These are phyloP conservation scores for Gobius niger DNA, from an alignment of 2,113 vertebrate genomes.

Conservation along the genomic window DNA sequence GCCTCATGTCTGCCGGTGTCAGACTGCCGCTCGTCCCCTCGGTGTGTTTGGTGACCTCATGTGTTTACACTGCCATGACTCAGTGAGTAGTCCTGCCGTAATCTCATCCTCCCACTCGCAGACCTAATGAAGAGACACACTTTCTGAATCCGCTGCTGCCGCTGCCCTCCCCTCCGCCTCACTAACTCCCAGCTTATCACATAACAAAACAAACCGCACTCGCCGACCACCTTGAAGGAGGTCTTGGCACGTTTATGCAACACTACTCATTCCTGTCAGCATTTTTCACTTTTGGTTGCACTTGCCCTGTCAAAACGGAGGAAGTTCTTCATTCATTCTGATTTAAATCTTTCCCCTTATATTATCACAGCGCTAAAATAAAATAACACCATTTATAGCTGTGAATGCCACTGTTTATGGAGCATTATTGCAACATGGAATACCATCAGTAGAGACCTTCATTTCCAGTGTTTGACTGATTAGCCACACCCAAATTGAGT, in stretches of 20 bases:
- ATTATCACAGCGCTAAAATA: background rate
- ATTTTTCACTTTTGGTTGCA: constrained; percentile 21
- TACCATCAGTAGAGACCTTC: background rate
- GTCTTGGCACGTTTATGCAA: constrained; percentile 29
- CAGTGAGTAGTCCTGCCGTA: constrained; percentile 59
- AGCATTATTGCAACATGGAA: background rate
- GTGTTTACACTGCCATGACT: constrained; percentile 67
- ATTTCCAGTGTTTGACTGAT: background rate
- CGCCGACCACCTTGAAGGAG: constrained; percentile 53
- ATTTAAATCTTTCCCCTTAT: constrained; percentile 2
- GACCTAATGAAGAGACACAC: constrained; percentile 60
- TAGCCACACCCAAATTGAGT: background rate
- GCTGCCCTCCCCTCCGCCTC: constrained; percentile 33
- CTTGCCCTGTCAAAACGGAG: constrained; percentile 9
- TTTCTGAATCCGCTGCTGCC: constrained; percentile 34
- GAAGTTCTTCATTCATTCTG: constrained; percentile 8
- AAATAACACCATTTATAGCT: background rate
- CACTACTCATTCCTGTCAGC: constrained; percentile 33
- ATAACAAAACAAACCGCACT: constrained; percentile 63
- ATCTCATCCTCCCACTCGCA: constrained; percentile 53
- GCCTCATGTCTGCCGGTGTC: constrained; percentile 19
- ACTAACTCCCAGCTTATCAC: constrained; percentile 58
- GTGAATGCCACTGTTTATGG: background rate
- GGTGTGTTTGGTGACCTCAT: constrained; percentile 70
- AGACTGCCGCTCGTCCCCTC: constrained; percentile 44